These are phyloP conservation scores for Contarinia nasturtii DNA, from an alignment of 1,140 invertebrate species.

Conservation along the genomic window DNA sequence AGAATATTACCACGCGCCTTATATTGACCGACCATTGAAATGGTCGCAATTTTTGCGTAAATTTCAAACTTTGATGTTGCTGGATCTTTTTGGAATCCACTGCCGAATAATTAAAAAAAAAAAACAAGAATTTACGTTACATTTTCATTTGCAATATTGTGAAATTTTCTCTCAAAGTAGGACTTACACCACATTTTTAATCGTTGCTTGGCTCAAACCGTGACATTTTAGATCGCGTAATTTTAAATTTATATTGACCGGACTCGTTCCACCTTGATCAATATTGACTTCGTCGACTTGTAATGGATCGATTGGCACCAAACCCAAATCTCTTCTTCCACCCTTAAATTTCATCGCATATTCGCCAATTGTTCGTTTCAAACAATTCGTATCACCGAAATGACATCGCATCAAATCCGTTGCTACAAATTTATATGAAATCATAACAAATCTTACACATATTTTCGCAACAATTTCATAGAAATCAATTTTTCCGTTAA, in stretches of 20 bases:
- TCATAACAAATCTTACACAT: no score
- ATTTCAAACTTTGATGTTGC: slow-evolving; percentile 8
- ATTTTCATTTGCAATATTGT: neutral
- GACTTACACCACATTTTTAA: neutral
- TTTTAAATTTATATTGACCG: neutral
- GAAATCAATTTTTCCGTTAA: no score
- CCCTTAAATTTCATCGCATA: no score
- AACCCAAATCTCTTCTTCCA: neutral
- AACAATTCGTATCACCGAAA: no score
- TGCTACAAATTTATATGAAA: no score
- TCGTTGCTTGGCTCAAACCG: neutral
- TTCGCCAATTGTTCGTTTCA: no score
- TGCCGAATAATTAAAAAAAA: neutral
- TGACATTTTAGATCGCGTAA: neutral
- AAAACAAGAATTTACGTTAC: neutral
- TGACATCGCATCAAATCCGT: no score
- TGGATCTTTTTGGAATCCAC: slow-evolving; percentile 9
- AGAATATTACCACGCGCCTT: slow-evolving; percentile 28
- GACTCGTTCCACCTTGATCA: neutral
- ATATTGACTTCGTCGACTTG: neutral
- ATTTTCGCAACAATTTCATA: no score
- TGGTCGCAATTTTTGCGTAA: slow-evolving; percentile 6
- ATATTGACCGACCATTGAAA: slow-evolving; percentile 26
- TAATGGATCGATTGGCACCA: slow-evolving; percentile 1
- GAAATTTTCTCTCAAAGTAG: slow-evolving; percentile 12